A percentile compares a stretch with the other conserved stretches of the same genome.
Evolutionary conservation across 2,888 invertebrate species (phyloP).

Genomic region (Tenodera sinensis): DNA sequence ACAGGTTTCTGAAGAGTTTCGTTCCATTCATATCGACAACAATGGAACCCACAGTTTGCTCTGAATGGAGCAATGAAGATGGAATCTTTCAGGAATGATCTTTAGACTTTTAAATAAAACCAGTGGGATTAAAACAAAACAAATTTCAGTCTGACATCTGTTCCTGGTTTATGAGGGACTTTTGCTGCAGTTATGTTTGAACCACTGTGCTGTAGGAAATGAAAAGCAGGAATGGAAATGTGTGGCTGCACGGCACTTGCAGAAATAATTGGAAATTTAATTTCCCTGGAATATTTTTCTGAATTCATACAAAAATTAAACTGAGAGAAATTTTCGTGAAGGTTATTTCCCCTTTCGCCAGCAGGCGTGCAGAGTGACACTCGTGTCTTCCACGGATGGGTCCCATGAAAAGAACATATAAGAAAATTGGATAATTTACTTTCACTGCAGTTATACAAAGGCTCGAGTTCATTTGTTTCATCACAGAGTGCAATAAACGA

Average conservation of each 20-base stretch:
- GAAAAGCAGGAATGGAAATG: not conserved
- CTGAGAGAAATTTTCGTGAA: not conserved
- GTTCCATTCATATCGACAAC: not conserved
- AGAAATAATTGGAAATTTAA: not conserved
- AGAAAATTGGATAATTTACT: no score
- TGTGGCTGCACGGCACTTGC: not conserved
- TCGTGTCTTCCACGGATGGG: not conserved
- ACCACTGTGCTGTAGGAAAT: not conserved
- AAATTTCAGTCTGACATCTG: not conserved
- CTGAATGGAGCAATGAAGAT: not conserved
- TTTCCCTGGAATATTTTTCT: not conserved
- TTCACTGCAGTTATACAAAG: no score
- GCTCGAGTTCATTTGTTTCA: not conserved
- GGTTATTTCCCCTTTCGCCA: not conserved
- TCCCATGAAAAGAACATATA: not conserved
- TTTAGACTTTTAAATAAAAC: not conserved
- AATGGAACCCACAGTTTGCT: not conserved
- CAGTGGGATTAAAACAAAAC: not conserved
- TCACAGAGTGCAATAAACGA: not conserved
- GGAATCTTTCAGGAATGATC: not conserved
- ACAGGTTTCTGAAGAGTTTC: not conserved
- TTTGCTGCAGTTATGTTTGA: not conserved
- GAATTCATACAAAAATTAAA: not conserved
- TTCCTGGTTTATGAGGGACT: not conserved
- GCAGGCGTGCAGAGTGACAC: not conserved